Evolutionary conservation across 1,140 invertebrate species (phyloP), one percentile per base, ranked within the genome.

Genomic region (Neodiprion fabricii): DNA sequence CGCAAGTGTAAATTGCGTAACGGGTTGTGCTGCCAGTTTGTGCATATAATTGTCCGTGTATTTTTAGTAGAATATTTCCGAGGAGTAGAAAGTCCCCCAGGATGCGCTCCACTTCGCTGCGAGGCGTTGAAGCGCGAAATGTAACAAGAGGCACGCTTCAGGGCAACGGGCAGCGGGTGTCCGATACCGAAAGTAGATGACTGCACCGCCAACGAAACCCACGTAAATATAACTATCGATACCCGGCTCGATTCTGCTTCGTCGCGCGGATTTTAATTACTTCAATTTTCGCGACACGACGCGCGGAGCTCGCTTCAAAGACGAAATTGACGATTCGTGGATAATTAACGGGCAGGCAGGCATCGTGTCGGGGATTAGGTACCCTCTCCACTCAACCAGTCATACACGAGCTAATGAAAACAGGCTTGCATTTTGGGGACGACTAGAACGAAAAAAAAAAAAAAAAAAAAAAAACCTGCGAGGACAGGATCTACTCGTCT

Each of bases 111-210:
- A 79, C 79, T 82, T 80, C 75, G 76, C 53, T 79, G 72, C 74
- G 78, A 75, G 75, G 72, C 81, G 79, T 74, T 82, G 76, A 79
- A 82, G 77, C 80, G 81, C 82, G 76, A 82, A 82, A 82, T 82
- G 82, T 82, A 82, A 82, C 81, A 82, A 82, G 81, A 76, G 78
- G 72, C 81, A 82, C 81, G 80, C 76, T 82, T 75, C 72, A 61
- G 53, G 53, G 11, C 53, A 17, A 9, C 53, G 53, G 53, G 53
- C 53, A 61, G 53, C 53, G 53, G 53, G 53, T 61, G 53, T 61
- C 53, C 53, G 53, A 61, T 12, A 61, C 53, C 53, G 53, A 61
- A 17, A 61, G 53, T 61, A 61, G 11, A 61, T 14, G 53, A 12
- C 53, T 61, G 53, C 53, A 61, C 53, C 53, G n/a, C 53, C 53